phyloP scores from a whole-genome alignment of 1,140 invertebrate genomes.

The Zaprionus davidi region DNA sequence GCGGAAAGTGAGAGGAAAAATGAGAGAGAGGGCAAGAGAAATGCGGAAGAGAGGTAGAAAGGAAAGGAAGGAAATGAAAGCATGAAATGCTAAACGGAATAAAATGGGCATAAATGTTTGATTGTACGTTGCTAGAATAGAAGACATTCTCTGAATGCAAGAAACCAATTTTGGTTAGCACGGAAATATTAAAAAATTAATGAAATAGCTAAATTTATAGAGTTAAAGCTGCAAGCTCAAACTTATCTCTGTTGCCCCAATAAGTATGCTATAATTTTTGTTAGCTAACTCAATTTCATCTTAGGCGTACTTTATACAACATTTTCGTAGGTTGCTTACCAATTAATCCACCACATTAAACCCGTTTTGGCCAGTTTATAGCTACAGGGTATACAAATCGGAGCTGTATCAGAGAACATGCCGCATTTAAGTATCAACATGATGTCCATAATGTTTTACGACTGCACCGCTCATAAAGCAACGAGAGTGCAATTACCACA shows the following conservation, averaged over 20 bases:
- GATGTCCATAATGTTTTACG: conserved; percentile 78
- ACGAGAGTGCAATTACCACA: conserved; percentile 71
- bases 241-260: not conserved
- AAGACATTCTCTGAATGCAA: not conserved
- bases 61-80: not conserved
- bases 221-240: not conserved
- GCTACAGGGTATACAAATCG: conserved; percentile 30
- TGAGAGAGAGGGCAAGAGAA: not conserved
- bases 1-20: not conserved
- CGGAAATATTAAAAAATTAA: not conserved
- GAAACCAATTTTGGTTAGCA: not conserved
- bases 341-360: conserved; percentile 5
- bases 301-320: not conserved
- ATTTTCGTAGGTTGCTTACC: not conserved
- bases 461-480: conserved; percentile 74
- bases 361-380: conserved; percentile 6
- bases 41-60: not conserved
- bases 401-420: conserved; percentile 45
- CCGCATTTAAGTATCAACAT: conserved; percentile 71
- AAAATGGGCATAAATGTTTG: not conserved
- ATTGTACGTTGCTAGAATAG: not conserved
- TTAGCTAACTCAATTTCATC: not conserved
- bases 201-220: not conserved
- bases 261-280: not conserved
- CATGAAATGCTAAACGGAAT: conserved; percentile 1